These are phyloP conservation scores for Aplidium turbinatum DNA, from an alignment of 23 tunicate genomes.

Conservation along the genomic window DNA sequence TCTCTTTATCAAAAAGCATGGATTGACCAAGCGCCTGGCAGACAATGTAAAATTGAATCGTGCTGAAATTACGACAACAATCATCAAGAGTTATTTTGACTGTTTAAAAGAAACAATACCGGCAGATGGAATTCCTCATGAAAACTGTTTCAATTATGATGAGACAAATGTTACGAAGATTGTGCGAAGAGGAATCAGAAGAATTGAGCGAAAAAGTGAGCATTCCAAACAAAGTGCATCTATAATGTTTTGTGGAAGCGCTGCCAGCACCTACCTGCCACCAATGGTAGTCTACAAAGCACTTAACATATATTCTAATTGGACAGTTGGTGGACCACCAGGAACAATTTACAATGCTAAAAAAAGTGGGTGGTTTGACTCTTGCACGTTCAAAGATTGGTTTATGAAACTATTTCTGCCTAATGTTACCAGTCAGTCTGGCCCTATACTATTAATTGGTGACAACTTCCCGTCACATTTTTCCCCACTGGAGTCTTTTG, in stretches of 20 bases:
- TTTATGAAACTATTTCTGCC: constrained; percentile 14
- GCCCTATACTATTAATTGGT: constrained; percentile 4
- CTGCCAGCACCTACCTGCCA: constrained; percentile 3
- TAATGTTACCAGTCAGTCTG: background rate
- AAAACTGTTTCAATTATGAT: constrained; percentile 28
- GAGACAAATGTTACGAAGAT: constrained; percentile 22
- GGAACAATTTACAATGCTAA: constrained; percentile 27
- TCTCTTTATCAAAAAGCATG: background rate
- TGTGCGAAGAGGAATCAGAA: constrained; percentile 11
- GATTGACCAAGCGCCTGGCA: constrained; percentile 12
- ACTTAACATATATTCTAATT: background rate
- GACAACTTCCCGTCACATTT: constrained; percentile 33
- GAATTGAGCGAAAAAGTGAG: constrained; percentile 4
- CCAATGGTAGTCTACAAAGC: constrained; percentile 40
- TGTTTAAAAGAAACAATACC: background rate
- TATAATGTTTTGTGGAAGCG: constrained; percentile 31
- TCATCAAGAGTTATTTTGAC: constrained; percentile 19
- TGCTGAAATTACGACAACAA: constrained; percentile 14
- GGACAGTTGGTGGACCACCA: constrained; percentile 31
- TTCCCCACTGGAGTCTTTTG: constrained; percentile 6
- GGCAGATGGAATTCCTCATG: constrained; percentile 10
- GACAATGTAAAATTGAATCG: constrained; percentile 13
- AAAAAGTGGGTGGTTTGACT: constrained; percentile 21
- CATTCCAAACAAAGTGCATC: constrained; percentile 12
- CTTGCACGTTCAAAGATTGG: constrained; percentile 22